Base-by-base conservation (phyloP, 2,113 vertebrate species). In the Hylia prasina region DNA sequence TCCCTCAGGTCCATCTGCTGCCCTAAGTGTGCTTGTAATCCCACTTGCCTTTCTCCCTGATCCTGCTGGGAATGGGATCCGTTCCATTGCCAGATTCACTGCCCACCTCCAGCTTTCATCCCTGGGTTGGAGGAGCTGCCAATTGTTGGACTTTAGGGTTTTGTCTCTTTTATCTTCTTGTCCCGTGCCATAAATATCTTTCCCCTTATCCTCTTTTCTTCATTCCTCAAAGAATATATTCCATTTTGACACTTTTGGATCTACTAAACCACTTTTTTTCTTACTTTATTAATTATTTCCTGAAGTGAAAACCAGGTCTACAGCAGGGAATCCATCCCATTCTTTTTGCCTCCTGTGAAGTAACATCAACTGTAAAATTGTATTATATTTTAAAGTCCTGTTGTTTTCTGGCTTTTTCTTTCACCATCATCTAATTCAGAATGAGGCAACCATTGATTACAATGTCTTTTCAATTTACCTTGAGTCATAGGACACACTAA, bases 41-140 rank as follows among this genome's bases (percentile, higher is more conserved):
- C 0, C 0, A 6, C 6, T 35, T 1, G 0, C 9, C 50, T 13
- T 42, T 23, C 35, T 15, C 31, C 60, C 33, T 13, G 27, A 2
- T 23, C 37, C 44, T 27, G 0, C 37, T 28, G 51, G 58, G 10
- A 28, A 10, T 3, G 6, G 18, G 6, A 6, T 7, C 12, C 1
- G 0, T 12, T 39, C 4, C 40, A 11, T 2, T 0, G 0, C 42
- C 58, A 65, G 58, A 4, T 3, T 5, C 31, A 5, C 40, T 31
- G 39, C 47, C n/a, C 24, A 27, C 35, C 57, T 22, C 66, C 42
- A 56, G 50, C 35, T 48, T 15, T 3, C 50, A 22, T 23, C 27
- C 50, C 13, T 12, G 8, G 23, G 17, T 20, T 0, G 0, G 15
- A 18, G 48, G 7, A 56, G 48, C 45, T 56, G 50, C 21, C 11